phyloP scores from a whole-genome alignment of 2,888 invertebrate genomes.

The Eilema caniola region DNA sequence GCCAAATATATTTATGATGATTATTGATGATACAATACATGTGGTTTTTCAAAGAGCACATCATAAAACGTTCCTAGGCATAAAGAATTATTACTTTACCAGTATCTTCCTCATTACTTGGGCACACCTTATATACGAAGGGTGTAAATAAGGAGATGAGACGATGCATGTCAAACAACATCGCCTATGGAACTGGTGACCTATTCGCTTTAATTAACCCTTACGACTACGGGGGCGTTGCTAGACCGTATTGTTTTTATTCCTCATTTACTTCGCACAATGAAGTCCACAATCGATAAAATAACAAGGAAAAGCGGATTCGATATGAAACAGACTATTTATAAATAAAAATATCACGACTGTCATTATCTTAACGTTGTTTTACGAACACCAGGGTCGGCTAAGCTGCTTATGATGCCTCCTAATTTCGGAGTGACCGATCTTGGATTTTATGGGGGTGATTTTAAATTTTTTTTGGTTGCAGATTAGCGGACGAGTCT shows the following conservation, averaged over 20 bases:
- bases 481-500: too few relatives aligned
- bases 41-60: too few relatives aligned
- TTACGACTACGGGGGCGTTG: slow-evolving; percentile 46
- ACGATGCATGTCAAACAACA: slow-evolving; percentile 41
- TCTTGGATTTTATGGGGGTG: too few relatives aligned
- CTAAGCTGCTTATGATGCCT: too few relatives aligned
- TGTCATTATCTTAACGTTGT: too few relatives aligned
- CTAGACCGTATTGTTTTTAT: slow-evolving; percentile 49
- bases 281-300: slow-evolving; percentile 38
- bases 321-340: slow-evolving; percentile 9
- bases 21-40: too few relatives aligned
- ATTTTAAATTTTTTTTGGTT: too few relatives aligned
- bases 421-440: too few relatives aligned
- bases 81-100: neutral
- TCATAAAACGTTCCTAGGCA: too few relatives aligned
- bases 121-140: neutral
- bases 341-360: neutral
- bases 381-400: too few relatives aligned
- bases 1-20: neutral
- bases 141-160: slow-evolving; percentile 25
- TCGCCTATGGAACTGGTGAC: slow-evolving; percentile 41
- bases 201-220: slow-evolving; percentile 53
- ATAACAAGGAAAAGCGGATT: slow-evolving; percentile 26
- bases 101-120: neutral
- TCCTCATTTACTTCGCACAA: slow-evolving; percentile 35